Percentiles rank a stretch among this genome's conserved stretches.
Evolutionary conservation across 2,888 invertebrate species (phyloP).

Genomic region (Lithosia quadra): DNA sequence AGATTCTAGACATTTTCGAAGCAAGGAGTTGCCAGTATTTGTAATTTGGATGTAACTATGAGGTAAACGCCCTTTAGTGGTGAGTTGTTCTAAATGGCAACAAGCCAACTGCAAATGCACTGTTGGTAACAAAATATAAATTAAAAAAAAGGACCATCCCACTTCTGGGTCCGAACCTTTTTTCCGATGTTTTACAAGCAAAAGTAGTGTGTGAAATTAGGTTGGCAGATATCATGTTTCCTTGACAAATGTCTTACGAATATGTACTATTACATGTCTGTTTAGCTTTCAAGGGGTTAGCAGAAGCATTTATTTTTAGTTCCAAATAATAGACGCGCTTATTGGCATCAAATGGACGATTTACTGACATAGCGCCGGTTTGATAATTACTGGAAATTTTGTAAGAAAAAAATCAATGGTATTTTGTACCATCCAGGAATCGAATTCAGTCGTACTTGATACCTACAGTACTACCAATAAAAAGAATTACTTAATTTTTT

Average conservation of each 20-base stretch:
- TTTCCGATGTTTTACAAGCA: not conserved
- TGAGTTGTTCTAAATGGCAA: constrained; percentile 7
- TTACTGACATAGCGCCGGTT: too few species aligned
- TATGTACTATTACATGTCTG: not conserved
- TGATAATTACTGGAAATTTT: too few species aligned
- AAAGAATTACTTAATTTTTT: too few species aligned
- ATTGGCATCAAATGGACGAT: too few species aligned
- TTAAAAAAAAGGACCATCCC: constrained; percentile 6
- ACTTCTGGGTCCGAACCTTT: not conserved
- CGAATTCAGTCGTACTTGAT: too few species aligned
- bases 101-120: constrained; percentile 1
- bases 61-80: constrained; percentile 12
- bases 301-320: not conserved
- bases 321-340: too few species aligned
- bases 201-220: not conserved
- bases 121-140: constrained; percentile 9
- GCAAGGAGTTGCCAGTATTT: not conserved
- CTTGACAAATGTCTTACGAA: not conserved
- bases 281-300: not conserved
- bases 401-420: too few species aligned
- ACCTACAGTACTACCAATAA: too few species aligned
- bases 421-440: too few species aligned
- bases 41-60: constrained; percentile 11
- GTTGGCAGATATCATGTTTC: not conserved
- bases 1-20: not conserved